These are phyloP conservation scores for Eidolon dupreanum DNA, from an alignment of 2,797 vertebrate species.

Conservation along the genomic window DNA sequence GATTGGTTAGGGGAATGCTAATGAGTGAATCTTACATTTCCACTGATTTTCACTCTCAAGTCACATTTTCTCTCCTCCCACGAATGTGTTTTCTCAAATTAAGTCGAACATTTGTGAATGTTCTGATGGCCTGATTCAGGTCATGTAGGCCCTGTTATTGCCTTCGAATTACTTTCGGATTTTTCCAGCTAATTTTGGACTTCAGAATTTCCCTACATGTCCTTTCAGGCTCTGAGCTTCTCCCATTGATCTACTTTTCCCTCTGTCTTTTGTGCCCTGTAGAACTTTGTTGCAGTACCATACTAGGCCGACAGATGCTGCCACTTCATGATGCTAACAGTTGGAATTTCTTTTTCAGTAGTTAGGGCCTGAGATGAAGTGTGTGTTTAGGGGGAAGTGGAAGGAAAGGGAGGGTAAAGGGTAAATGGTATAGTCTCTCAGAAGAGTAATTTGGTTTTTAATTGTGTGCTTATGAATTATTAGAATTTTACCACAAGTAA, in stretches of 20 bases:
- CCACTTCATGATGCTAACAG: not conserved
- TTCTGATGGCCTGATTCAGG: not conserved
- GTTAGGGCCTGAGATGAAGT: not conserved
- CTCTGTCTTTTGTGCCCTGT: not conserved
- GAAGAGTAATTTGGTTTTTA: not conserved
- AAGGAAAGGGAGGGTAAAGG: not conserved
- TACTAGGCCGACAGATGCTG: not conserved
- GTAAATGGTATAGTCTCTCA: not conserved
- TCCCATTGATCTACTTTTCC: not conserved
- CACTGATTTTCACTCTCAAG: not conserved
- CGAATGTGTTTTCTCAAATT: not conserved
- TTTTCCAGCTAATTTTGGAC: not conserved
- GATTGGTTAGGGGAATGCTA: not conserved
- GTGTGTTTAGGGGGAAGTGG: not conserved
- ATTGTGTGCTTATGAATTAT: not conserved
- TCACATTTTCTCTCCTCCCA: not conserved
- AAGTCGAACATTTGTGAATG: not conserved
- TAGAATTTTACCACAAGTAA: not conserved
- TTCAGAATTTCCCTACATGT: not conserved
- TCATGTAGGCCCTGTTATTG: not conserved
- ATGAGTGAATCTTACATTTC: slow-evolving; percentile 7
- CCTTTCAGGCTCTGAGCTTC: not conserved
- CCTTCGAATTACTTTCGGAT: slow-evolving; percentile 36
- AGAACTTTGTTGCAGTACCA: not conserved
- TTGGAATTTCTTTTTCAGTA: not conserved